Percentiles rank a stretch among this genome's conserved stretches.
These are phyloP conservation scores for Gallinago nigripennis DNA, from an alignment of 2,797 vertebrate genomes.

Conservation along the genomic window DNA sequence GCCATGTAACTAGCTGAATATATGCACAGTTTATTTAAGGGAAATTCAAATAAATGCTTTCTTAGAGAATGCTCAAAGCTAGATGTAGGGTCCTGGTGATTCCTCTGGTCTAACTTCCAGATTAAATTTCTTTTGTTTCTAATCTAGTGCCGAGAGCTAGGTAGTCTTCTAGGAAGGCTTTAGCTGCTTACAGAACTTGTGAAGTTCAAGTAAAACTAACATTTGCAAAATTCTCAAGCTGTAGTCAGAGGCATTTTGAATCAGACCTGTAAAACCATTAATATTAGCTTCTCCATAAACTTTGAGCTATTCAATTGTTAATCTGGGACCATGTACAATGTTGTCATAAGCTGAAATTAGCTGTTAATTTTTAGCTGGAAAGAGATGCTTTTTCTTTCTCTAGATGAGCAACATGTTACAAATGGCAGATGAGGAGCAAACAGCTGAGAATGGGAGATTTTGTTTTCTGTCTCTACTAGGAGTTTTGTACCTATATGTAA, in stretches of 20 bases:
- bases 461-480: neutral
- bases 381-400: neutral
- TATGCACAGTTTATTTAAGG: neutral
- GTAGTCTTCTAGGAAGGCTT: neutral
- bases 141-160: neutral
- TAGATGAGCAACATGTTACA: rapidly evolving
- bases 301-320: neutral
- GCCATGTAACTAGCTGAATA: neutral
- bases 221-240: neutral
- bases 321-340: neutral
- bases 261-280: neutral
- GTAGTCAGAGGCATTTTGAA: neutral
- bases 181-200: neutral
- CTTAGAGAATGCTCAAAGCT: neutral
- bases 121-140: neutral
- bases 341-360: neutral
- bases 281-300: neutral
- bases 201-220: neutral
- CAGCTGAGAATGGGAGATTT: neutral
- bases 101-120: neutral
- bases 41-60: neutral
- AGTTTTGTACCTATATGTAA: neutral
- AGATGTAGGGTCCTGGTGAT: neutral
- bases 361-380: neutral
- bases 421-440: neutral